Conservation (phyloP, 2,113 vertebrate species). For the Ivindomyrus marchei region DNA sequence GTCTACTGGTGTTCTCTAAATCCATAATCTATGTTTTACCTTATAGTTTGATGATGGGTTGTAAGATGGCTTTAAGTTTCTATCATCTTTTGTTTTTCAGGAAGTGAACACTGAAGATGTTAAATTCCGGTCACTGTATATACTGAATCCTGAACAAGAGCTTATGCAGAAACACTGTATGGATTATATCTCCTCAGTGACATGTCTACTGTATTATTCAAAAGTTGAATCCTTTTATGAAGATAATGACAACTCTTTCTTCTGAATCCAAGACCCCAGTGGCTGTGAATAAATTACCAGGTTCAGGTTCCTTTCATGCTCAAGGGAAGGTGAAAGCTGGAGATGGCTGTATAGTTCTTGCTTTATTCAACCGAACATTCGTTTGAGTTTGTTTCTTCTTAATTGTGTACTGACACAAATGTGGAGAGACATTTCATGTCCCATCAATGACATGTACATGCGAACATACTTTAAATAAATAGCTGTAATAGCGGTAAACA, state of each 20-base stretch:
- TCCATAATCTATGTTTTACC: not conserved
- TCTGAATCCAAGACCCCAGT: not conserved
- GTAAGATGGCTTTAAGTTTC: not conserved
- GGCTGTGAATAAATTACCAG: not conserved
- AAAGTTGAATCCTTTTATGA: not conserved
- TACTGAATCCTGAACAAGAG: not conserved
- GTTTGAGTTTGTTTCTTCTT: not conserved
- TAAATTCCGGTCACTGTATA: not conserved
- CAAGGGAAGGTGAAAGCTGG: not conserved
- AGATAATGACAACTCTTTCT: not conserved
- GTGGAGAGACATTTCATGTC: not conserved
- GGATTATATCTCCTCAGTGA: not conserved
- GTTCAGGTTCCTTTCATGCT: not conserved
- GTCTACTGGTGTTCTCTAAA: not conserved
- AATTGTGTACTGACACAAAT: not conserved
- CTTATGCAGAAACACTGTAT: not conserved
- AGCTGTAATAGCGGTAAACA: not conserved
- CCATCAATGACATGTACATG: not conserved
- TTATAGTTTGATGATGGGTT: not conserved
- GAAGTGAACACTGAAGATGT: not conserved
- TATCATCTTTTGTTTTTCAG: not conserved
- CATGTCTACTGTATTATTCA: not conserved
- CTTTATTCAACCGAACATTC: not conserved
- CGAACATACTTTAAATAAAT: not conserved
- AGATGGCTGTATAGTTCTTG: not conserved